phyloP scores from a whole-genome alignment of 1,140 invertebrate genomes.

The Rhagoletis zephyria region DNA sequence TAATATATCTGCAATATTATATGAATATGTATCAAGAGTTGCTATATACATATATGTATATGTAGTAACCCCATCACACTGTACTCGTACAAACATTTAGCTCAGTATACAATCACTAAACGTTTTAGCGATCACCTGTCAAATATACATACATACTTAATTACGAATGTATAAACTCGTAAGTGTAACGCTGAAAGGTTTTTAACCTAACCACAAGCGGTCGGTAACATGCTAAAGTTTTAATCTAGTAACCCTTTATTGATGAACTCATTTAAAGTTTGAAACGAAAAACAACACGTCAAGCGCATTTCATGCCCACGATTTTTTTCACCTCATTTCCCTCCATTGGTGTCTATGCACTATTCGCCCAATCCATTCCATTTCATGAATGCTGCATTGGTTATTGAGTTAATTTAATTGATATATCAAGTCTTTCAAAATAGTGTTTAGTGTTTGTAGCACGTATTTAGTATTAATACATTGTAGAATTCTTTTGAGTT shows the following conservation, averaged over 20 bases:
- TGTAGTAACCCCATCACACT: not conserved
- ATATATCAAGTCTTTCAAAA: not conserved
- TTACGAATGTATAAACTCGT: not conserved
- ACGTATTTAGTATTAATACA: not conserved
- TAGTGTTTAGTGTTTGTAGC: not conserved
- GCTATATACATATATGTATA: constrained; percentile 1
- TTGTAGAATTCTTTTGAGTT: not conserved
- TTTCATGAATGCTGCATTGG: constrained; percentile 15
- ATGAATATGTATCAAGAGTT: not conserved
- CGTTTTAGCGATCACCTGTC: constrained; percentile 2
- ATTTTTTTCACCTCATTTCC: not conserved
- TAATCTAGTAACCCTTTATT: not conserved
- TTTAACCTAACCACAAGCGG: not conserved
- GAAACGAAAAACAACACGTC: not conserved
- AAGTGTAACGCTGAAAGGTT: not conserved
- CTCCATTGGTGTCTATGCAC: constrained; percentile 10
- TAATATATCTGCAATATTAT: not conserved
- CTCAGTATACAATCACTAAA: not conserved
- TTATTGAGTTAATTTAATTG: not conserved
- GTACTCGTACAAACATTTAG: not conserved
- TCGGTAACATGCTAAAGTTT: not conserved
- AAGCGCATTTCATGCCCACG: not conserved
- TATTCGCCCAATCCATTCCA: constrained; percentile 4
- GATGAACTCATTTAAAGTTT: not conserved
- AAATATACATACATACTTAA: not conserved